phyloP scores from a whole-genome alignment of 2,888 invertebrate species.

The Sphinx pinastri region DNA sequence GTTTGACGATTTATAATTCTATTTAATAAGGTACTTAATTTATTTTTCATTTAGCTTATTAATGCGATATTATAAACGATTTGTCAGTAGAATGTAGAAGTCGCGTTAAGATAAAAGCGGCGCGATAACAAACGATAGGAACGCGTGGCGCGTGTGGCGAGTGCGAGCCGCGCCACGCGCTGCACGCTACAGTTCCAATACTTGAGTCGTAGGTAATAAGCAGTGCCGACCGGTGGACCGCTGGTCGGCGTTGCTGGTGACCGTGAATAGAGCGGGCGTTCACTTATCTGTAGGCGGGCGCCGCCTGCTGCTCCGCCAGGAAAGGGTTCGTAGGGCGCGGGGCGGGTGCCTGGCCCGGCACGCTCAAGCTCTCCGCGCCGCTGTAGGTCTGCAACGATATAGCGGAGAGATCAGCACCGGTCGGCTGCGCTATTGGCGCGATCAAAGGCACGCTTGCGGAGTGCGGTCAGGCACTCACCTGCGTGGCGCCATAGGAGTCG shows the following conservation, averaged over 20 bases:
- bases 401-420: background rate
- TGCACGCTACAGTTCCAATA: background rate
- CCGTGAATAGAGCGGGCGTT: conserved; percentile 8
- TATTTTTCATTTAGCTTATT: background rate
- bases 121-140: background rate
- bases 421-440: background rate
- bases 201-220: background rate
- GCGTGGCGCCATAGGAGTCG: conserved; percentile 91
- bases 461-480: conserved; percentile 45
- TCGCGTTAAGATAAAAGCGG: conserved; percentile 5
- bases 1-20: conserved; percentile 10
- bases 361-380: conserved; percentile 71
- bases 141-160: background rate
- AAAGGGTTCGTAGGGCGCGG: conserved; percentile 67
- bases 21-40: background rate
- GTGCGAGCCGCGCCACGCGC: background rate
- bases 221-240: conserved; percentile 24
- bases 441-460: too few species aligned
- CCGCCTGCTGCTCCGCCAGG: conserved; percentile 55
- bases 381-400: conserved; percentile 61
- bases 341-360: conserved; percentile 66
- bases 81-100: background rate
- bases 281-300: conserved; percentile 63
- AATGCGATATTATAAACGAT: background rate
- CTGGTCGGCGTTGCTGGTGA: background rate